A percentile compares a stretch with the other conserved stretches of the same genome.
These are phyloP conservation scores for Cnemophilus loriae DNA, from an alignment of 2,113 vertebrate genomes.

Conservation along the genomic window DNA sequence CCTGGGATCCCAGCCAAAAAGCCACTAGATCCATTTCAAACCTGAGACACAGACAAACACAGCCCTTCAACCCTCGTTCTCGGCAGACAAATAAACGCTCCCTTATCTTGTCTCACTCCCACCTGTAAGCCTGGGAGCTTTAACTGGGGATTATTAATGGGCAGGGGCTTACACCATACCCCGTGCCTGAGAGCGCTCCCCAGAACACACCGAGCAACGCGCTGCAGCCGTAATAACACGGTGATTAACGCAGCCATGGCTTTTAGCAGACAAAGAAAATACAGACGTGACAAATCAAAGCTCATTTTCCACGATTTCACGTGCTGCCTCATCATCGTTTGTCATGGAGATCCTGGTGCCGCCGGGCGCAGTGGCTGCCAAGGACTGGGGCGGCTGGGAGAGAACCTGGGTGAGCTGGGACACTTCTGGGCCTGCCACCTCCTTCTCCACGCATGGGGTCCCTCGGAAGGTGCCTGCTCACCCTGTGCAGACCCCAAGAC, in stretches of 20 bases:
- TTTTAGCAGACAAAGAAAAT: slow-evolving; percentile 57
- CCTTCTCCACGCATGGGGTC: fast-evolving
- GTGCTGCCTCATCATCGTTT: slow-evolving; percentile 22
- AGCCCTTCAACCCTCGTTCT: slow-evolving; percentile 12
- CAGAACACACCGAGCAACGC: background rate
- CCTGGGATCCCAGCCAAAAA: slow-evolving; percentile 47
- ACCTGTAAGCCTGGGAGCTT: background rate
- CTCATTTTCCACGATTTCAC: slow-evolving; percentile 42
- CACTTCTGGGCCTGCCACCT: background rate
- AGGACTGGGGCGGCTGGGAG: background rate
- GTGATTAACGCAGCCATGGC: slow-evolving; percentile 26
- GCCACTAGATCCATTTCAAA: slow-evolving; percentile 29
- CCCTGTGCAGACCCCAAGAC: background rate
- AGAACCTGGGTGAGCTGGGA: background rate
- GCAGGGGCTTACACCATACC: background rate
- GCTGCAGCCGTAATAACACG: background rate
- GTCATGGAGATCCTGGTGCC: background rate
- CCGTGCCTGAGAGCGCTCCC: background rate
- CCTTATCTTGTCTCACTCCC: background rate
- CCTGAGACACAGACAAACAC: slow-evolving; percentile 17
- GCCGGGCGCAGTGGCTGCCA: fast-evolving
- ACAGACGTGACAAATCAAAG: slow-evolving; percentile 52
- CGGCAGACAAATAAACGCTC: background rate
- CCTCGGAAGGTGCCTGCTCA: background rate
- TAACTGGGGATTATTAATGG: background rate